These are phyloP conservation scores for Spea bombifrons DNA, from an alignment of 2,113 vertebrate genomes.

Conservation along the genomic window DNA sequence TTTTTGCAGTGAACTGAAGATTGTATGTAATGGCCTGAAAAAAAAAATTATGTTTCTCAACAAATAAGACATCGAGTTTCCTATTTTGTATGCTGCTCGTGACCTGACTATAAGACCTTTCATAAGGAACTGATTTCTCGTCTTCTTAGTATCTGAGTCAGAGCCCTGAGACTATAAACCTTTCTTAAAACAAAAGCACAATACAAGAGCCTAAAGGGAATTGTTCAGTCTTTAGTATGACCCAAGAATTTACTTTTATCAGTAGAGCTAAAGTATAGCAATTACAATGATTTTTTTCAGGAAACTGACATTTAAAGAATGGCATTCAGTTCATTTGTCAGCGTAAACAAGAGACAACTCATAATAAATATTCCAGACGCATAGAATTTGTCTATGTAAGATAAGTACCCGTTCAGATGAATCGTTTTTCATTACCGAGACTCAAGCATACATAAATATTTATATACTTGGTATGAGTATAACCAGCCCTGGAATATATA, in stretches of 20 bases:
- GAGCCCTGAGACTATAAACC: conserved; percentile 56
- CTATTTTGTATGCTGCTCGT: conserved; percentile 47
- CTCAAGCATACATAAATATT: not conserved
- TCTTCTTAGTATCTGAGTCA: conserved; percentile 53
- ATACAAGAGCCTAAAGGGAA: conserved; percentile 48
- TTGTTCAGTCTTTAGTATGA: conserved; percentile 37
- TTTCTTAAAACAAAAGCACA: conserved; percentile 53
- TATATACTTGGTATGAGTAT: not conserved
- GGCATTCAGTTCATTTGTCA: conserved; percentile 48
- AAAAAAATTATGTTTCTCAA: conserved; percentile 23
- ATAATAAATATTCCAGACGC: conserved; percentile 46
- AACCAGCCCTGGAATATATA: no score
- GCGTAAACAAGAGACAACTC: conserved; percentile 43
- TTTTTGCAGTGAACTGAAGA: conserved; percentile 36
- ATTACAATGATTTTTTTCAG: conserved; percentile 48
- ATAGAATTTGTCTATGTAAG: conserved; percentile 36
- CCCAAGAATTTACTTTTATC: conserved; percentile 45
- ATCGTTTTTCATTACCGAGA: not conserved
- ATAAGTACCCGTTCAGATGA: conserved; percentile 18
- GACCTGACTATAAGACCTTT: conserved; percentile 53
- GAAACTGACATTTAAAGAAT: conserved; percentile 50
- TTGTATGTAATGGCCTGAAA: conserved; percentile 41
- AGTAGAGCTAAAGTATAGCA: conserved; percentile 47
- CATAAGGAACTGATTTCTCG: conserved; percentile 54
- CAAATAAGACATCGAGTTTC: conserved; percentile 42